Base-by-base conservation (phyloP, 2,113 vertebrate species). In the Ailuropoda melanoleuca region DNA sequence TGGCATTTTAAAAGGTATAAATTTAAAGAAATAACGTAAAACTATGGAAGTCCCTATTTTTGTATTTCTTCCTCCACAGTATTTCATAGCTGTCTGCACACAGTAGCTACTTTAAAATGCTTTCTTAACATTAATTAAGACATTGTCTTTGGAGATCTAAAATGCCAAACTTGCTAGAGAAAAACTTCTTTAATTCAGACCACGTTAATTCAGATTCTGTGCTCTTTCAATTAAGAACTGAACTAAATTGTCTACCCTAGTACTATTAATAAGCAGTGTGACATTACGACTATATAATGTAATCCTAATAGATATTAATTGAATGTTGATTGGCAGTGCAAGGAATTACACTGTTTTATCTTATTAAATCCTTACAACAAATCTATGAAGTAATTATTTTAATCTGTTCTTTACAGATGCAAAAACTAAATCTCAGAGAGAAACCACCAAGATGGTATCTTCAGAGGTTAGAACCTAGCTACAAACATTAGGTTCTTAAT, bases 71-170 rank as follows among this genome's bases (percentile, higher is more conserved):
- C 81, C 77, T 85, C 43, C 80, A 84, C 21, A 92, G 77, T 64
- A 90, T 77, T 56, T 94, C 82, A 88, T 56, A 78, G n/a, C 66
- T 77, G 19, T 88, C 26, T 64, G 12, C 23, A 97, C 21, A 81
- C 23, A 88, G 50, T 58, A 74, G 43, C 26, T 92, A 84, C 60
- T 78, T 92, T 39, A 93, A 96, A 96, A 87, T 78, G 11, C 37
- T 88, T 97, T 66, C 85, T 91, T 90, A 70, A 94, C 94, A 66
- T 96, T 48, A 95, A 95, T 83, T 84, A 84, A 97, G 88, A 39
- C 15, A 62, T 62, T 93, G 68, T 77, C 56, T 93, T 94, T 93
- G 55, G 50, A 93, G 43, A 87, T 75, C 37, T 39, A 62, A 74
- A 92, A 60, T 74, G 64, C 34, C 17, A 86, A 93, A 82, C 78